Conservation (phyloP, 2,113 vertebrate genomes). For the Pavo muticus region DNA sequence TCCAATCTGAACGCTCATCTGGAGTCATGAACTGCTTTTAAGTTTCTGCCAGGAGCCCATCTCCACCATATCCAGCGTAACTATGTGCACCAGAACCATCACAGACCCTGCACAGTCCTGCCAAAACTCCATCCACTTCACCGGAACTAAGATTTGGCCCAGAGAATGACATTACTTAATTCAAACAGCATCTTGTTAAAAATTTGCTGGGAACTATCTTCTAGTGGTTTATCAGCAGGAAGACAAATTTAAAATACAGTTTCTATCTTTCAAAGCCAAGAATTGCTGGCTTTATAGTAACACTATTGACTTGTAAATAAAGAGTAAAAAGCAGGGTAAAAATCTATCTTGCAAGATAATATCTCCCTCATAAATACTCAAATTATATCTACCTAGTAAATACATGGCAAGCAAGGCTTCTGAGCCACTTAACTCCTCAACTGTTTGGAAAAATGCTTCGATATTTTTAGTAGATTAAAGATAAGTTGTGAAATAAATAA, state of each 20-base stretch:
- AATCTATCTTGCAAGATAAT: not conserved
- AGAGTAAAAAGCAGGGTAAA: not conserved
- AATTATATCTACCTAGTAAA: not conserved
- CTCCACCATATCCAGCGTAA: not conserved
- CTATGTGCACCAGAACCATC: not conserved
- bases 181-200: not conserved
- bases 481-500: not conserved
- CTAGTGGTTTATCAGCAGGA: not conserved
- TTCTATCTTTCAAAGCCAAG: not conserved
- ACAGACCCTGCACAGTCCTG: not conserved
- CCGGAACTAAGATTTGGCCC: not conserved
- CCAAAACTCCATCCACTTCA: not conserved
- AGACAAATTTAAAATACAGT: not conserved
- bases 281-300: not conserved
- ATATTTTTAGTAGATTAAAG: conserved; percentile 24
- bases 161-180: not conserved
- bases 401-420: not conserved
- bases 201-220: not conserved
- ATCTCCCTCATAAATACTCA: conserved; percentile 7
- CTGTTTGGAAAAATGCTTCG: not conserved
- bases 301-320: conserved; percentile 13
- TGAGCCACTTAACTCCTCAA: not conserved
- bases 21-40: not conserved
- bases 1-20: not conserved
- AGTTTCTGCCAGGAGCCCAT: not conserved